Percentiles rank a stretch among this genome's conserved stretches.
These are phyloP conservation scores for Schizotus pectinicornis DNA, from an alignment of 2,888 invertebrate species.

Conservation along the genomic window DNA sequence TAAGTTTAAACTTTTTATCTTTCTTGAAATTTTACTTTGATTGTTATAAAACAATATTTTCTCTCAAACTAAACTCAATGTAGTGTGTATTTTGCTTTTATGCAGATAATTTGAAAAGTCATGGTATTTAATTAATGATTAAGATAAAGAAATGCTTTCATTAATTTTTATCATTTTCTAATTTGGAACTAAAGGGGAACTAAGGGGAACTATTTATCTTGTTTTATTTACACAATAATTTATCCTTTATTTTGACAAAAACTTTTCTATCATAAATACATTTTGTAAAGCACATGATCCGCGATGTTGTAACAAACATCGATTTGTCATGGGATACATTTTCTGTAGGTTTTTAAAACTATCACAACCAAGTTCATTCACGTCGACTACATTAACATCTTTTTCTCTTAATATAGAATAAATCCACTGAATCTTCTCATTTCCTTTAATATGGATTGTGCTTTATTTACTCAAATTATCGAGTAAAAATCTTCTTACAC, in stretches of 20 bases:
- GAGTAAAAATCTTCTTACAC: neutral
- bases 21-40: too few species aligned
- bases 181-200: too few species aligned
- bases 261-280: neutral
- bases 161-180: too few species aligned
- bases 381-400: neutral
- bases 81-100: too few species aligned
- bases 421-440: neutral
- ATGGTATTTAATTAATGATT: too few species aligned
- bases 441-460: neutral
- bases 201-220: neutral
- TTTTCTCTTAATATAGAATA: neutral
- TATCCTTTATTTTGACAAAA: neutral
- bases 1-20: too few species aligned
- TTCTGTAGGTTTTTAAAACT: neutral
- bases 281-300: neutral
- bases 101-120: too few species aligned
- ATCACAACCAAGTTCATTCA: constrained; percentile 6
- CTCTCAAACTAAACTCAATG: too few species aligned
- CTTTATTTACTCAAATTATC: neutral
- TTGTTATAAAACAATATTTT: too few species aligned
- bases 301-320: neutral
- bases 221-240: neutral
- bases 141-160: too few species aligned
- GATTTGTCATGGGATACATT: neutral